Evolutionary conservation across 2,888 invertebrate genomes (phyloP), one percentile per base, ranked within the genome.

Genomic region (Saturnia japonica): DNA sequence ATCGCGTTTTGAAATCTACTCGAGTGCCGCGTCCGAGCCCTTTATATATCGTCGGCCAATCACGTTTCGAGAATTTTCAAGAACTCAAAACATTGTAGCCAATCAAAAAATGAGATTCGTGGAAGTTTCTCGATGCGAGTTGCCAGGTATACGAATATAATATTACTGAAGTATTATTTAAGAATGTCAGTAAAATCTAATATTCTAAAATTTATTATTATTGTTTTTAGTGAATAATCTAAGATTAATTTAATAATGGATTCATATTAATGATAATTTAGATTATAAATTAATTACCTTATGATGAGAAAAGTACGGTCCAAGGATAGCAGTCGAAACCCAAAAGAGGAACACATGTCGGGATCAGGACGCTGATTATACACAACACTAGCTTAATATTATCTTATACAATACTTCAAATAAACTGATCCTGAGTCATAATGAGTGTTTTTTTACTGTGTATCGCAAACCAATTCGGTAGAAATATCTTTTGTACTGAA

Each of bases 21-120:
- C 43, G 25, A 67, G 77, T 77, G 77, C 76, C 84, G 85, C 84
- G 77, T 74, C 67, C 71, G 73, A 69, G 73, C 43, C 22, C 72
- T 80, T 81, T 88, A 79, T 91, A 91, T 91, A 91, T 74, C 40
- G 70, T 81, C 78, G 76, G 75, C 86, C 85, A 88, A 89, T 87
- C 71, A 76, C n/a, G 72, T 70, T 54, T 74, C 81, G 72, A 79
- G 91, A 89, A 85, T 12, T 68, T 90, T 91, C 90, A 71, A 81
- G 80, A 76, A 34, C 72, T 43, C 69, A 68, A 14, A 76, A 74
- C 22, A 11, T 45, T 73, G 34, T 70, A 72, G 73, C 91, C 89
- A 91, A 91, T 91, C 83, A 80, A 71, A 78, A 64, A 28, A 34
- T 77, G 68, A 72, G 67, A 54, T 74, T 19, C n/a, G 40, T 70